phyloP scores from a whole-genome alignment of 2,888 invertebrate genomes.

The Dorcus hopei region DNA sequence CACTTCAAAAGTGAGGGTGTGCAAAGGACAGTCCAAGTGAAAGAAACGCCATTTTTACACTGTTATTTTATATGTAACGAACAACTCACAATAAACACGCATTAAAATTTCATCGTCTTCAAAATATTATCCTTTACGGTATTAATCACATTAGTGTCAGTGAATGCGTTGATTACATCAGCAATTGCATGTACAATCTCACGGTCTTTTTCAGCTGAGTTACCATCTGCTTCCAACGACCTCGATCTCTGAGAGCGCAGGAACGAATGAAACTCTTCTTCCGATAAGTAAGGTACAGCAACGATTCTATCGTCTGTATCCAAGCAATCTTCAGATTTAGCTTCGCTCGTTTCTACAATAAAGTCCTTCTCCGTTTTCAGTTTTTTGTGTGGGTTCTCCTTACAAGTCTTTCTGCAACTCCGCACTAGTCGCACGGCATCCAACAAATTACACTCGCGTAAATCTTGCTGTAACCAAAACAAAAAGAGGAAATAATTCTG shows the following conservation, averaged over 20 bases:
- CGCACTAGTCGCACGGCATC: constrained; percentile 23
- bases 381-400: neutral
- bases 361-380: neutral
- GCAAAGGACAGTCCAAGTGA: no score
- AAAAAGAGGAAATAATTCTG: neutral
- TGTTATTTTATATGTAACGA: no score
- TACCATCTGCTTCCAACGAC: constrained; percentile 20
- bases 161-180: constrained; percentile 36
- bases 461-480: neutral
- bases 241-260: constrained; percentile 32
- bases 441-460: neutral
- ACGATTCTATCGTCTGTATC: constrained; percentile 11
- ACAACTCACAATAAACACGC: no score
- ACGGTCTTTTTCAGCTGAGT: constrained; percentile 37
- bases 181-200: constrained; percentile 46
- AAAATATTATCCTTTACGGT: no score
- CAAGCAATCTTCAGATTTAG: constrained; percentile 4
- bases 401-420: constrained; percentile 20
- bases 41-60: no score
- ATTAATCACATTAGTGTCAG: constrained; percentile 5
- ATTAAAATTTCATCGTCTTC: no score
- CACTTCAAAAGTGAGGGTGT: no score
- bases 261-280: constrained; percentile 29
- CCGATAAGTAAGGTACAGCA: constrained; percentile 26
- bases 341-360: neutral